These are phyloP conservation scores for Okamejei kenojei DNA, from an alignment of 2,797 vertebrate species.

Conservation along the genomic window DNA sequence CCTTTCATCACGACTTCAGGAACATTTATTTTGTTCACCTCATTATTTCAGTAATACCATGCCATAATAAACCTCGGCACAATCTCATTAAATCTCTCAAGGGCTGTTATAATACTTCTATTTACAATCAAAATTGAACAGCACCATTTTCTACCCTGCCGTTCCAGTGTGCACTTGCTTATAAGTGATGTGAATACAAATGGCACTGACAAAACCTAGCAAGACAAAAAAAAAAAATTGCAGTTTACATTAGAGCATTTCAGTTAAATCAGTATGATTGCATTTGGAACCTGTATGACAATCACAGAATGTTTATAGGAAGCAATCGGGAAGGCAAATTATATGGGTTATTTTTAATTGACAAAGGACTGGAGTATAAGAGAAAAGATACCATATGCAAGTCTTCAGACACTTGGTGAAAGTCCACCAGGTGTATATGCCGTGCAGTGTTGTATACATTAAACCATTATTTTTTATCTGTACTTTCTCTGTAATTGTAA, in stretches of 20 bases:
- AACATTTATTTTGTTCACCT: neutral
- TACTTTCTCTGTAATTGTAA: too few relatives aligned
- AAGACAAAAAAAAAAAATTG: neutral
- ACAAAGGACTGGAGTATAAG: too few relatives aligned
- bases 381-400: too few relatives aligned
- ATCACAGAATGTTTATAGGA: too few relatives aligned
- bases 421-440: too few relatives aligned
- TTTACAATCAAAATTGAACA: neutral
- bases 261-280: neutral
- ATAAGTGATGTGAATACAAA: neutral
- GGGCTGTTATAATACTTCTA: neutral
- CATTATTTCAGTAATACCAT: neutral
- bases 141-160: neutral
- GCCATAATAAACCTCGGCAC: neutral
- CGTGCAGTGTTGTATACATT: too few relatives aligned
- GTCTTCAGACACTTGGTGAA: too few relatives aligned
- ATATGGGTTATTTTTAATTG: too few relatives aligned
- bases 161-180: neutral
- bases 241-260: neutral
- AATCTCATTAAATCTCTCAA: neutral
- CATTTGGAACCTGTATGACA: neutral
- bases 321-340: too few relatives aligned
- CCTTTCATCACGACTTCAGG: neutral
- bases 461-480: too few relatives aligned
- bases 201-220: neutral